A percentile compares a stretch with the other conserved stretches of the same genome.
Conservation (phyloP, 1,140 invertebrate genomes). For the Scaptomyza graminum region DNA sequence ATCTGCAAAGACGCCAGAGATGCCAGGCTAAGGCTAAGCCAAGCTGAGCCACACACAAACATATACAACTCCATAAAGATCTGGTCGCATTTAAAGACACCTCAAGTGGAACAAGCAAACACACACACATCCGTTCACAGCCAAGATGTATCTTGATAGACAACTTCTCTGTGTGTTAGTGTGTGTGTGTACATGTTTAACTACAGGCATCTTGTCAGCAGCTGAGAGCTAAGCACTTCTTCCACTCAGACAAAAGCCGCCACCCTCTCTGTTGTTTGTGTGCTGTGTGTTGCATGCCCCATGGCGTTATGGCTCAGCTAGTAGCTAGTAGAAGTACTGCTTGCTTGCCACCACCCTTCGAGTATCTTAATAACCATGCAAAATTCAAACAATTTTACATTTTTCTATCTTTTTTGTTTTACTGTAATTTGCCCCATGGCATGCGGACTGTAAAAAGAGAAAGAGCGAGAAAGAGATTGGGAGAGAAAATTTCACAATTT, state of each 20-base stretch:
- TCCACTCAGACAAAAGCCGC: slow-evolving; percentile 59
- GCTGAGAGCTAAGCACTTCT: slow-evolving; percentile 41
- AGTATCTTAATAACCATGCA: slow-evolving; percentile 37
- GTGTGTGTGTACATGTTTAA: slow-evolving; percentile 67
- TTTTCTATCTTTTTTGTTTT: slow-evolving; percentile 45
- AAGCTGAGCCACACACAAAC: not conserved
- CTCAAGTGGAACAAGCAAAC: slow-evolving; percentile 69
- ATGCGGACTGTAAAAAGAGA: slow-evolving; percentile 45
- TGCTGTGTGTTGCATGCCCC: not conserved
- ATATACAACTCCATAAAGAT: slow-evolving; percentile 72
- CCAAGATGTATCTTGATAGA: slow-evolving; percentile 53
- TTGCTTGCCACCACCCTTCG: slow-evolving; percentile 30
- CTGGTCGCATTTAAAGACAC: slow-evolving; percentile 78
- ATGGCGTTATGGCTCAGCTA: slow-evolving; percentile 20
- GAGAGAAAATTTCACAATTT: not conserved
- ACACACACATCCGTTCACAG: slow-evolving; percentile 34
- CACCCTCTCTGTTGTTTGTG: no score
- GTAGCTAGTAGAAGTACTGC: not conserved
- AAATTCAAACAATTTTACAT: slow-evolving; percentile 40
- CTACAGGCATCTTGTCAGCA: slow-evolving; percentile 42
- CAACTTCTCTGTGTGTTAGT: slow-evolving; percentile 60
- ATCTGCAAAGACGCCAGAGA: slow-evolving; percentile 28
- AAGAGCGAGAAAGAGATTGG: slow-evolving; percentile 18
- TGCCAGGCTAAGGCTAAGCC: slow-evolving; percentile 41
- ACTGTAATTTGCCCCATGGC: slow-evolving; percentile 59